phyloP scores from a whole-genome alignment of 2,888 invertebrate genomes.

The Biston betularia region DNA sequence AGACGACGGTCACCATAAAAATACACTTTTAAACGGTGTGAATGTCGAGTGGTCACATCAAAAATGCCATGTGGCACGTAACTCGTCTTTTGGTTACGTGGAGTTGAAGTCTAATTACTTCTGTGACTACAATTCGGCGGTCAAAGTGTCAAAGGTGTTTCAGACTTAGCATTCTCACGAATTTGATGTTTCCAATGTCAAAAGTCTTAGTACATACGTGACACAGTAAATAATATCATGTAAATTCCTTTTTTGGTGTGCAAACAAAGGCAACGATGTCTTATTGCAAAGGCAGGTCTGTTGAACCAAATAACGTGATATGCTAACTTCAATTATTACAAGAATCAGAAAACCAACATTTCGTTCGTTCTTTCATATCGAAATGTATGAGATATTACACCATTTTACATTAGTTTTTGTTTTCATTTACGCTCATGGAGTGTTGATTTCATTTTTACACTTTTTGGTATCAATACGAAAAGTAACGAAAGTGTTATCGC shows the following conservation, averaged over 20 bases:
- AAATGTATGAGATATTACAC: too few relatives aligned
- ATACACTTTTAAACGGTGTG: constrained; percentile 72
- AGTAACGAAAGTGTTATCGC: too few relatives aligned
- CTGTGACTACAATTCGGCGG: constrained; percentile 55
- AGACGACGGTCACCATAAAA: constrained; percentile 46
- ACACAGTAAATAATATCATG: constrained; percentile 12
- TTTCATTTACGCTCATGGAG: too few relatives aligned
- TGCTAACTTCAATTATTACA: too few relatives aligned
- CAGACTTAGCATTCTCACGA: constrained; percentile 64
- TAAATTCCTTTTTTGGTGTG: background rate
- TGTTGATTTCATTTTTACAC: too few relatives aligned
- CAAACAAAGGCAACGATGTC: background rate
- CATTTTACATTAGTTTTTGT: too few relatives aligned
- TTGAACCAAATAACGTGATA: too few relatives aligned
- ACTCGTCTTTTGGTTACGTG: constrained; percentile 54
- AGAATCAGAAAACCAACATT: too few relatives aligned
- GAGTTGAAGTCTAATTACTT: constrained; percentile 69
- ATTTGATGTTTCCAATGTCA: constrained; percentile 39
- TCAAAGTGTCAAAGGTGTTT: constrained; percentile 71
- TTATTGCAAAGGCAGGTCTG: background rate
- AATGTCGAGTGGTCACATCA: constrained; percentile 56
- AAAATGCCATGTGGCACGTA: constrained; percentile 49
- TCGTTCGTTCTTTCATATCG: too few relatives aligned
- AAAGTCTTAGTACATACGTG: constrained; percentile 42
- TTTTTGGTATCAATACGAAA: too few relatives aligned